Evolutionary conservation across 2,797 vertebrate species (phyloP).

Genomic region (Microchirus variegatus): DNA sequence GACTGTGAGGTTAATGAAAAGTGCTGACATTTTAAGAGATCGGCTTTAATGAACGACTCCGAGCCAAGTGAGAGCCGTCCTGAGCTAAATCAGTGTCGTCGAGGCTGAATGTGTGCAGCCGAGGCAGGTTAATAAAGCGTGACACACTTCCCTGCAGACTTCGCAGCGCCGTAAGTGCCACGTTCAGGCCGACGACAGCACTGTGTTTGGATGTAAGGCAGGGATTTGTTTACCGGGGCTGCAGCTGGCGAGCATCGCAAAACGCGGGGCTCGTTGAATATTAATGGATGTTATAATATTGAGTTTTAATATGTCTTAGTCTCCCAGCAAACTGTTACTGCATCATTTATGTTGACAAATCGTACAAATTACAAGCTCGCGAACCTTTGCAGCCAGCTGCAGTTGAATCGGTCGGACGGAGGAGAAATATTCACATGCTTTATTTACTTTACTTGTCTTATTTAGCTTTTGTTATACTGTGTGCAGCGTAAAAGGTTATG

Average conservation of each 20-base stretch:
- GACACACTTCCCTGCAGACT: no score
- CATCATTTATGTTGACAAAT: slow-evolving; percentile 14
- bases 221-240: slow-evolving; percentile 39
- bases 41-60: slow-evolving; percentile 41
- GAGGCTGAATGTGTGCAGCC: slow-evolving; percentile 17
- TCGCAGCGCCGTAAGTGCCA: no score
- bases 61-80: slow-evolving; percentile 1
- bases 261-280: slow-evolving; percentile 1
- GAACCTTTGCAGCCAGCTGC: neutral
- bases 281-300: slow-evolving; percentile 14
- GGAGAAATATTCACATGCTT: neutral
- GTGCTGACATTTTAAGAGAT: slow-evolving; percentile 51
- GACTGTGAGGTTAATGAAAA: slow-evolving; percentile 57
- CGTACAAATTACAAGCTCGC: neutral
- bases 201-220: slow-evolving; percentile 17
- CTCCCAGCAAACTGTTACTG: slow-evolving; percentile 16
- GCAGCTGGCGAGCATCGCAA: slow-evolving; percentile 24
- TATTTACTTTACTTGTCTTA: neutral
- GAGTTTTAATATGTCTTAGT: slow-evolving; percentile 24
- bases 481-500: no score
- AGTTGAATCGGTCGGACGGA: neutral
- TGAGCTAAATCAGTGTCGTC: slow-evolving; percentile 39
- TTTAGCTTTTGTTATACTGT: no score
- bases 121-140: neutral
- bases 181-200: slow-evolving; percentile 3